A percentile compares a stretch with the other conserved stretches of the same genome.
Conservation (phyloP, 2,888 invertebrate genomes). For the Rhynchonema sp. region DNA sequence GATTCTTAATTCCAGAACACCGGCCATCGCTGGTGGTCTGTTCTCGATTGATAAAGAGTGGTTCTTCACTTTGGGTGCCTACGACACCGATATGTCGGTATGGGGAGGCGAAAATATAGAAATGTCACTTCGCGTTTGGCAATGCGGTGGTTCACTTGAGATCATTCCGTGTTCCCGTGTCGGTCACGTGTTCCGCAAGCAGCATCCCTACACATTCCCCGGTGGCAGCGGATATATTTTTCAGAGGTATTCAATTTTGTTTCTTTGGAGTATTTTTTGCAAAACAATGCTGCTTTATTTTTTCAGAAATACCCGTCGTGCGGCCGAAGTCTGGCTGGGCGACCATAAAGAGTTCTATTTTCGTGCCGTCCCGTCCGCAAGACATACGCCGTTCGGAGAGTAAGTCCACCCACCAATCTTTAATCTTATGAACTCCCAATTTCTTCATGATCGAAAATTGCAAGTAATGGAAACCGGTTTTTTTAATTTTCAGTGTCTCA, state of each 20-base stretch:
- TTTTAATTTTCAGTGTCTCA: constrained; percentile 53
- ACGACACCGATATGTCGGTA: constrained; percentile 94
- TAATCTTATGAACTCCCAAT: too few relatives aligned
- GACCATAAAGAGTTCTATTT: constrained; percentile 92
- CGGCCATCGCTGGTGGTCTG: constrained; percentile 94
- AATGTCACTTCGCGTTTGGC: constrained; percentile 76
- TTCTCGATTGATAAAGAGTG: constrained; percentile 81
- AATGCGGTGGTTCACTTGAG: constrained; percentile 86
- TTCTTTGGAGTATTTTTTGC: too few relatives aligned
- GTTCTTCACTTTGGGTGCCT: constrained; percentile 84
- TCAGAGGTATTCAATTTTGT: constrained; percentile 43
- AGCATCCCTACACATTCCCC: constrained; percentile 95
- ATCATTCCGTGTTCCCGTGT: constrained; percentile 90
- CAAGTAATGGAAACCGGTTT: too few relatives aligned
- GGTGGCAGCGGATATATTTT: constrained; percentile 91
- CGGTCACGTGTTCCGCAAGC: constrained; percentile 59
- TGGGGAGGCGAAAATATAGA: constrained; percentile 97
- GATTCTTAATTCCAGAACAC: constrained; percentile 44
- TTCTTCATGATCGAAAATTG: too few relatives aligned
- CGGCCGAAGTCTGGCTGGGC: constrained; percentile 99
- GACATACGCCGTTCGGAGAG: constrained; percentile 34
- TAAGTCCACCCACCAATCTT: too few relatives aligned
- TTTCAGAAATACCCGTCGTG: constrained; percentile 62
- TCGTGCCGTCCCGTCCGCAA: constrained; percentile 49
- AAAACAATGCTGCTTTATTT: too few relatives aligned